Conservation (phyloP, 2,888 invertebrate genomes). For the Drosophila quasianomalipes region DNA sequence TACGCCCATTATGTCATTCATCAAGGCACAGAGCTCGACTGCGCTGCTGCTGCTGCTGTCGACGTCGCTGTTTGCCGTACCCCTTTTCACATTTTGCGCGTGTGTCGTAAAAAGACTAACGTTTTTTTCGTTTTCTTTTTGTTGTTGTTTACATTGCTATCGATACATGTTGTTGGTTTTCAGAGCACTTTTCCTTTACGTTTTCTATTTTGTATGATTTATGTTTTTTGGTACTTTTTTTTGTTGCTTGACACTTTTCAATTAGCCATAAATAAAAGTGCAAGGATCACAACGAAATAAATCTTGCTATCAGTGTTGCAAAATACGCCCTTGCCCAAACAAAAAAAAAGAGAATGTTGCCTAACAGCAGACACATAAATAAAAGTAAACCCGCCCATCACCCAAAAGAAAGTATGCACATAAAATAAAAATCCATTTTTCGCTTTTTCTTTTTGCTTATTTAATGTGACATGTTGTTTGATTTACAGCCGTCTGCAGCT, state of each 20-base stretch:
- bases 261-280: slow-evolving; percentile 71
- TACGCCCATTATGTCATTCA: slow-evolving; percentile 76
- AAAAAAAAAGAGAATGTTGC: slow-evolving; percentile 24
- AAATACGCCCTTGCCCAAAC: slow-evolving; percentile 28
- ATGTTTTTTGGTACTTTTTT: slow-evolving; percentile 25
- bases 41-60: slow-evolving; percentile 22
- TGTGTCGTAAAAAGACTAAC: slow-evolving; percentile 45
- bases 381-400: slow-evolving; percentile 8
- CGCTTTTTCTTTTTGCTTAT: slow-evolving; percentile 13
- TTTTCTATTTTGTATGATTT: slow-evolving; percentile 50
- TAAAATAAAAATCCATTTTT: slow-evolving; percentile 34
- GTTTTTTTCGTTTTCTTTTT: slow-evolving; percentile 63
- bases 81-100: slow-evolving; percentile 30
- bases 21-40: slow-evolving; percentile 49
- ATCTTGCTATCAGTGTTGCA: slow-evolving; percentile 20
- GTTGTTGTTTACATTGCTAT: slow-evolving; percentile 55
- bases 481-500: slow-evolving; percentile 65
- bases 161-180: slow-evolving; percentile 34
- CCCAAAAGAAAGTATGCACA: slow-evolving; percentile 40
- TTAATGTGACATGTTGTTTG: slow-evolving; percentile 63
- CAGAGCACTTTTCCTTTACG: slow-evolving; percentile 18
- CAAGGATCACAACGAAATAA: slow-evolving; percentile 9
- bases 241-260: slow-evolving; percentile 61
- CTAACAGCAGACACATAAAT: slow-evolving; percentile 67
- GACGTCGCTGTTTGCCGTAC: slow-evolving; percentile 34